Evolutionary conservation across 1,140 invertebrate genomes (phyloP), one percentile per base, ranked within the genome.

Genomic region (Nomia melanderi): DNA sequence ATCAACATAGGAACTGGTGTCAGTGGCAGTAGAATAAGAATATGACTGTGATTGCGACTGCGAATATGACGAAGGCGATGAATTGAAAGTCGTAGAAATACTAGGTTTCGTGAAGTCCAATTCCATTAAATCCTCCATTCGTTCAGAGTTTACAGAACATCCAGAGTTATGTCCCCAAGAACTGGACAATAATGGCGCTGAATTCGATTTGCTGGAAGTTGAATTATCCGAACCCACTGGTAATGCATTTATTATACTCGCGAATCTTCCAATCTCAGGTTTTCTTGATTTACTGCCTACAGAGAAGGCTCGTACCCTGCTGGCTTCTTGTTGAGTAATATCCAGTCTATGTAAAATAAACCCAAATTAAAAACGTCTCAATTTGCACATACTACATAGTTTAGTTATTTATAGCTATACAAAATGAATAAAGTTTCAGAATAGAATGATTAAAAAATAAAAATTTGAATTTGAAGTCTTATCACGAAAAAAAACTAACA

Each of bases 111-210:
- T 94, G 86, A 96, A 97, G 89, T 97, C 96, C 69, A 97, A 93
- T 90, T 96, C 96, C 95, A 97, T 96, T 56, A 96, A 93, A 91
- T 97, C 95, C 67, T 95, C 95, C 92, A 95, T 95, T 0, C 94
- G 93, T 71, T 95, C 94, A 23, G 93, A 90, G 2, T 80, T 74
- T 2, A 86, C 83, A 5, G 91, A 91, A 50, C 89, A 92, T 23
- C 87, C 91, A n/a, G 94, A 95, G 79, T 94, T 94, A 77, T 94
- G 94, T 56, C 93, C 93, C 88, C 93, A 94, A 5, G 91, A 92
- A 74, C 90, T 90, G 4, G 91, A 92, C 7, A 92, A 39, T 63
- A 92, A 72, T 20, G 92, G 90, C n/a, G 92, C 91, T 1, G 91
- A 92, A 65, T 91, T 93, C 17, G 92, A 93, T 50, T 91, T 90